Percentiles rank a stretch among this genome's conserved stretches.
Evolutionary conservation across 2,797 vertebrate genomes (phyloP).

Genomic region (Myiotriccus ornatus): DNA sequence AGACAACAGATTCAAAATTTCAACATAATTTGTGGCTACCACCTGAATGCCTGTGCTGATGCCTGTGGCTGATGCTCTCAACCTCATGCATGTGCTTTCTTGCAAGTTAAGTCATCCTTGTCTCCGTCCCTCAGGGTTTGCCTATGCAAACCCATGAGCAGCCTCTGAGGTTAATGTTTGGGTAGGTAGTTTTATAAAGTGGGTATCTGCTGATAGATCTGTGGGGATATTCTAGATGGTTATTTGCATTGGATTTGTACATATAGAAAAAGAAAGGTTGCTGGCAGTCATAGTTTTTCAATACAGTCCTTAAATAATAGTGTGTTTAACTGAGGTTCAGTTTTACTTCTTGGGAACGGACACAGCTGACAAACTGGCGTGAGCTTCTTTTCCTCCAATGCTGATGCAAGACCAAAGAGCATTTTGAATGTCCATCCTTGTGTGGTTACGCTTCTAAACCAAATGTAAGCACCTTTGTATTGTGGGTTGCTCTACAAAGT

Average conservation of each 20-base stretch:
- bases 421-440: not conserved
- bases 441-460: not conserved
- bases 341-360: not conserved
- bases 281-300: conserved; percentile 4
- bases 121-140: not conserved
- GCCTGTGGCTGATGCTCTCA: not conserved
- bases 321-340: not conserved
- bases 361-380: not conserved
- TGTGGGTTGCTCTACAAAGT: not conserved
- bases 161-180: not conserved
- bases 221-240: not conserved
- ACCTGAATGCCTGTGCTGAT: not conserved
- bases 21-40: not conserved
- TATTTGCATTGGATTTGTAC: conserved; percentile 42
- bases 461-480: not conserved
- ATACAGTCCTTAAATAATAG: not conserved
- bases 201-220: not conserved
- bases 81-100: not conserved
- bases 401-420: not conserved
- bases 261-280: not conserved
- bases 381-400: not conserved
- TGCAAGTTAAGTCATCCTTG: not conserved
- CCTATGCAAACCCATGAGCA: conserved; percentile 38
- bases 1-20: not conserved
- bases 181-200: not conserved